Evolutionary conservation across 2,113 vertebrate genomes (phyloP).

Genomic region (Rana temporaria): DNA sequence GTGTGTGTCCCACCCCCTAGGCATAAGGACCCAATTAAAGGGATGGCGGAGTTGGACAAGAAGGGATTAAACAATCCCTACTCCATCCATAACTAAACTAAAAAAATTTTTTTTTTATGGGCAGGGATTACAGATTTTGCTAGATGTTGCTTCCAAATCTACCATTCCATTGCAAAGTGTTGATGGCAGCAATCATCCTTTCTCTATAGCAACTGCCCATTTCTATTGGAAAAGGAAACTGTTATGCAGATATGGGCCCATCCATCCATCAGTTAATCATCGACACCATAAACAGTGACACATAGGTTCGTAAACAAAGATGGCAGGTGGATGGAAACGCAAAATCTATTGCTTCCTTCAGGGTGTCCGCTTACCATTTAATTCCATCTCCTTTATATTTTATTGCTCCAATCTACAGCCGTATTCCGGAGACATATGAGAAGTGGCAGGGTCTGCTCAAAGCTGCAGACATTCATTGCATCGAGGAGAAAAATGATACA

Average conservation of each 20-base stretch:
- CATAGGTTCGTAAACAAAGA: slow-evolving; percentile 4
- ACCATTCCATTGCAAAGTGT: too few relatives aligned
- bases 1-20: too few relatives aligned
- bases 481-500: background rate
- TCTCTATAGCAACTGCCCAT: background rate
- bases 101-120: too few relatives aligned
- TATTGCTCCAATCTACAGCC: slow-evolving; percentile 12
- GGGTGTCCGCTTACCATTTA: background rate
- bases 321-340: background rate
- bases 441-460: background rate
- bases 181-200: too few relatives aligned
- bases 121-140: too few relatives aligned
- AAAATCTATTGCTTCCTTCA: slow-evolving; percentile 28
- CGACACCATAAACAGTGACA: background rate
- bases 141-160: too few relatives aligned
- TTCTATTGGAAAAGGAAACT: background rate
- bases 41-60: too few relatives aligned
- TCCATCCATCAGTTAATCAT: slow-evolving; percentile 1
- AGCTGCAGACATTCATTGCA: background rate
- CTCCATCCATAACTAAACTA: too few relatives aligned
- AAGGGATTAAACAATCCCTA: too few relatives aligned
- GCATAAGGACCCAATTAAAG: too few relatives aligned
- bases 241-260: background rate
- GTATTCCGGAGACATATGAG: background rate
- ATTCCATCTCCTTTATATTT: slow-evolving; percentile 29